phyloP scores from a whole-genome alignment of 2,888 invertebrate genomes.

The Stenodera caucasica region DNA sequence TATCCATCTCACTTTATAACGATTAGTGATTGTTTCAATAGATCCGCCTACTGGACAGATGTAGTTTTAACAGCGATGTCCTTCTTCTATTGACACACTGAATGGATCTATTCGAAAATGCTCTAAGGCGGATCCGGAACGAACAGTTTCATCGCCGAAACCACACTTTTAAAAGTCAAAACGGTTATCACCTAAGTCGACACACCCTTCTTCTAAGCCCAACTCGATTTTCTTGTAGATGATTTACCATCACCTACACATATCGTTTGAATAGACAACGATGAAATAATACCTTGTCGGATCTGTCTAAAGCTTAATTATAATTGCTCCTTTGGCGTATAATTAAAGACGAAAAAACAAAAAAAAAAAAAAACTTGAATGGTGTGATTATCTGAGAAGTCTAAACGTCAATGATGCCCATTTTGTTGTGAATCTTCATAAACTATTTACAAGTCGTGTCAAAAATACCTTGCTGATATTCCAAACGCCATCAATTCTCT shows the following conservation, averaged over 20 bases:
- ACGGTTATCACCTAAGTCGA: neutral
- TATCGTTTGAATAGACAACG: neutral
- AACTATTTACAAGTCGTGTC: neutral
- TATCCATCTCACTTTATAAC: too few relatives aligned
- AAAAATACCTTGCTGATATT: neutral
- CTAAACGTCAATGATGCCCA: too few relatives aligned
- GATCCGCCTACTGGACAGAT: too few relatives aligned
- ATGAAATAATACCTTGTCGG: neutral
- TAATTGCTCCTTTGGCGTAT: neutral
- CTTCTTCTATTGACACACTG: too few relatives aligned
- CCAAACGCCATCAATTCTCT: neutral
- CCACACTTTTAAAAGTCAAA: conserved; percentile 23
- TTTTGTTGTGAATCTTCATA: too few relatives aligned
- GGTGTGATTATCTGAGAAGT: conserved; percentile 8
- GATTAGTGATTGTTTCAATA: too few relatives aligned
- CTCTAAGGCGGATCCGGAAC: conserved; percentile 38
- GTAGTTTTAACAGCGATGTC: too few relatives aligned
- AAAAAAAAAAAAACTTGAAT: too few relatives aligned
- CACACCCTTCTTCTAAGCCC: too few relatives aligned
- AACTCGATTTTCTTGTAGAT: neutral
- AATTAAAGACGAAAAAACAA: too few relatives aligned
- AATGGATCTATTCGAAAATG: too few relatives aligned
- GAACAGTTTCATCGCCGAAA: conserved; percentile 36
- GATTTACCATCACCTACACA: neutral
- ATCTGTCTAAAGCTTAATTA: neutral